phyloP scores from a whole-genome alignment of 2,797 vertebrate genomes.

The Phataginus tetradactyla region DNA sequence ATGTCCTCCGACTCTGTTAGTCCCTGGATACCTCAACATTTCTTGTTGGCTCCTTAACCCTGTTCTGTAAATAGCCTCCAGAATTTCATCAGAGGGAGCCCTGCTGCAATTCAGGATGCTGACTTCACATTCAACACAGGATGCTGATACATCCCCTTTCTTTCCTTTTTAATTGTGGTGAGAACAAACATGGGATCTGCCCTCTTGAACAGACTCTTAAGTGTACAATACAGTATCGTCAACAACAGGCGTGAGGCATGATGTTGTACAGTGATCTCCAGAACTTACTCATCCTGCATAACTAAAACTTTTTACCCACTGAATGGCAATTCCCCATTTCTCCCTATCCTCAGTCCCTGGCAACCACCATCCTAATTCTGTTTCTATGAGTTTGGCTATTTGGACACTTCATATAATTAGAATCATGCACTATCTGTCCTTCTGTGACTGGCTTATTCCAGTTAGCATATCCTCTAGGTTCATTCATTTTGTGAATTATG shows the following conservation, averaged over 20 bases:
- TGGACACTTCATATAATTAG: not conserved
- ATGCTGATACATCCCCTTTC: not conserved
- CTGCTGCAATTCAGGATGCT: not conserved
- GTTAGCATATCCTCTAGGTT: not conserved
- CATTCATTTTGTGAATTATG: not conserved
- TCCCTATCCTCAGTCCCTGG: not conserved
- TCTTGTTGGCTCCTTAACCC: not conserved
- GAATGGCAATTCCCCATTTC: not conserved
- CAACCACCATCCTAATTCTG: not conserved
- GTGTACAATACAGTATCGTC: not conserved
- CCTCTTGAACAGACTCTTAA: not conserved
- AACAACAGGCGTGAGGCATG: not conserved
- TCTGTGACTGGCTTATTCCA: not conserved
- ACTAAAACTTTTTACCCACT: not conserved
- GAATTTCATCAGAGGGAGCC: not conserved
- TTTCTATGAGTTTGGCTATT: not conserved
- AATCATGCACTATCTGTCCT: not conserved
- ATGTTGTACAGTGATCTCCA: not conserved
- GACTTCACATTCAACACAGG: not conserved
- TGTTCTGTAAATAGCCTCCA: not conserved
- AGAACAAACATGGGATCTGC: not conserved
- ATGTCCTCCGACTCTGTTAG: not conserved
- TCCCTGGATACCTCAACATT: not conserved
- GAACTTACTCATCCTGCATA: not conserved
- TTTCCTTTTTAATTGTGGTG: not conserved